Base-by-base conservation (phyloP, 2,888 invertebrate species). In the Barypeithes pellucidus region DNA sequence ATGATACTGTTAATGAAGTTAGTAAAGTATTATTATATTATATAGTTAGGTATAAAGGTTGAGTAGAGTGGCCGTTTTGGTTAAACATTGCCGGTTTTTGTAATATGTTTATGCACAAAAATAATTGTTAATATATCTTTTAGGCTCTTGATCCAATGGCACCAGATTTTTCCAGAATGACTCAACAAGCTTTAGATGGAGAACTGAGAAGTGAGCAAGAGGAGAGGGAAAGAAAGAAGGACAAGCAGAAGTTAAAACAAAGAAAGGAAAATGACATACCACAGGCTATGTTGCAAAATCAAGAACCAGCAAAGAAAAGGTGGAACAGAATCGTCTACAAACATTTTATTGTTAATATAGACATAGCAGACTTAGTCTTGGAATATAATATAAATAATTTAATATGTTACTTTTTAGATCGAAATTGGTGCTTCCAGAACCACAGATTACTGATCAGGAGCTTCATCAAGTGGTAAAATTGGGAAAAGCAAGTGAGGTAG, bases 231-330 rank as follows among this genome's bases (percentile, higher is more conserved):
- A 90, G 98, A 11, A 93, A 95, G 67, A 98, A 98, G 82, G 99
- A 99, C 84, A 98, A 98, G 82, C 94, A 95, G 73, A 98, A 97
- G 85, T 86, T 98, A 79, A 98, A 98, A 85, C 95, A 97, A 82
- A 91, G 96, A 60, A 98, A 98, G 84, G 99, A 99, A 82, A 97
- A 97, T 84, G 97, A 97, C 79, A 95, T 99, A 77, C 97, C 98
- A 0, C 91, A 93, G 79, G 94, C 96, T 0, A 94, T 97, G 92
- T 86, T 95, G 67, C 93, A 94, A 83, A 94, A 93, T 73, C 92
- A 94, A 79, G 97, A 97, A 84, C 98, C 97, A 0, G 92, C 94
- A 0, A 92, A 94, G 77, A 98, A 98, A 84, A 89, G 98, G 74
- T 74, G 60, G 41, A n/a, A 9, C 20, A n/a, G n/a, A n/a, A 8